Conservation (phyloP, 2,888 invertebrate species). For the Pristionchus entomophagus region DNA sequence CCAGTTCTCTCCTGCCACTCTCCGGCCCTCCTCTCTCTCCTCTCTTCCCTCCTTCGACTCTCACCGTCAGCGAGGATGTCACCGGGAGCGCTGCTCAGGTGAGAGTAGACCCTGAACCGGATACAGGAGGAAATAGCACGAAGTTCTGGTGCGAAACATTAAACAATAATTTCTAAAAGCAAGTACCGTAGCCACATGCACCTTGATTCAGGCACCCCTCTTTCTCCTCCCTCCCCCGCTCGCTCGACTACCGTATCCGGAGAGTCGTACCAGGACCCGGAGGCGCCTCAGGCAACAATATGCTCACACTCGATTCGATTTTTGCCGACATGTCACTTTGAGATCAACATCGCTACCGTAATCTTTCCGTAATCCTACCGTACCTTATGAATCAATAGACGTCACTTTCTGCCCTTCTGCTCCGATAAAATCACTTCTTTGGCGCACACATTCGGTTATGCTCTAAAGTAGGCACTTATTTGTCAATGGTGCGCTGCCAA, state of each 20-base stretch:
- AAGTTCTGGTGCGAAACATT: too few species aligned
- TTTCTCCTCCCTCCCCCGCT: not conserved
- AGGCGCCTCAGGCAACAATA: not conserved
- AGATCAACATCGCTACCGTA: too few species aligned
- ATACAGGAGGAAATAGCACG: too few species aligned
- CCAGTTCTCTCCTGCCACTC: slow-evolving; percentile 43
- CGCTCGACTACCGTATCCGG: slow-evolving; percentile 46
- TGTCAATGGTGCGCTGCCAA: too few species aligned
- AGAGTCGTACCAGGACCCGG: not conserved
- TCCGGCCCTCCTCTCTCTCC: not conserved
- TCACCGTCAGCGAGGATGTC: not conserved
- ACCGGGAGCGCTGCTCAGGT: slow-evolving; percentile 10
- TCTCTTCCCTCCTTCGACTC: slow-evolving; percentile 43
- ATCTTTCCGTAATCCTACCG: too few species aligned
- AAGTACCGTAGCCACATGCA: not conserved
- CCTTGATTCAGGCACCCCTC: not conserved
- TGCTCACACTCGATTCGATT: slow-evolving; percentile 44
- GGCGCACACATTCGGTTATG: too few species aligned
- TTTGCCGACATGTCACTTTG: slow-evolving; percentile 48
- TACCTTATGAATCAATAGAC: too few species aligned
- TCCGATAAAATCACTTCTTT: too few species aligned
- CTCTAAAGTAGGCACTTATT: too few species aligned
- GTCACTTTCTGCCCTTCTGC: too few species aligned
- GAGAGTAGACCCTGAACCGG: too few species aligned
- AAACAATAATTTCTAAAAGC: too few species aligned